Evolutionary conservation across 2,113 vertebrate genomes (phyloP), one percentile per base, ranked within the genome.

Genomic region (Paraplagusia blochii): DNA sequence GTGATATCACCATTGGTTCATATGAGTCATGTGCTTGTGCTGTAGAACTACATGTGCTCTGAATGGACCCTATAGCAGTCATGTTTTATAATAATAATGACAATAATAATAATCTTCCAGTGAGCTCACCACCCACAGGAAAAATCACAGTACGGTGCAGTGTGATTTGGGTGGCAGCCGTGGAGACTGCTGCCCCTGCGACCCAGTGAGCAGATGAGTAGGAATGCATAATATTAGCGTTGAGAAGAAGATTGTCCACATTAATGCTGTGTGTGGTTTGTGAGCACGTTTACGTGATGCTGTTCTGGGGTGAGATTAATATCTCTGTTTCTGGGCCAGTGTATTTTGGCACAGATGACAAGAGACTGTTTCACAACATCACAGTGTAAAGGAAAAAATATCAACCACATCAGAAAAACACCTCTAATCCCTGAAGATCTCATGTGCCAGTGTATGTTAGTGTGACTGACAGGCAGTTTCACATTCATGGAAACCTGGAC

Each of bases 11-110:
- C 19, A 63, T 81, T 81, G 66, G 58, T 70, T 52, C 56, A 51
- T 56, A 74, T 83, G 72, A 83, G 74, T 83, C 72, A 78, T 69
- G 63, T 45, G 38, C 73, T 22, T 59, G 49, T 53, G 76, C 76
- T 55, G 64, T 62, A 69, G 79, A 70, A 72, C 66, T 69, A 72
- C 61, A 74, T 83, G 85, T 73, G 59, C 14, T 36, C 59, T 60
- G 74, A 82, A 74, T 14, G 46, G 35, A 52, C 55, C 56, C 58
- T 54, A 22, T 29, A 29, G 22, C 22, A 55, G 55, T 52, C 62
- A 35, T 53, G 48, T 42, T 66, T n/a, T 11, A 58, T 53, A 43
- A 68, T 44, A 64, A 58, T 61, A 40, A 22, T n/a, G n/a, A n/a
- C n/a, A n/a, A n/a, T n/a, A n/a, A n/a, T n/a, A n/a, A n/a, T n/a